phyloP scores from a whole-genome alignment of 2,797 vertebrate species.

The Nothura maculosa region DNA sequence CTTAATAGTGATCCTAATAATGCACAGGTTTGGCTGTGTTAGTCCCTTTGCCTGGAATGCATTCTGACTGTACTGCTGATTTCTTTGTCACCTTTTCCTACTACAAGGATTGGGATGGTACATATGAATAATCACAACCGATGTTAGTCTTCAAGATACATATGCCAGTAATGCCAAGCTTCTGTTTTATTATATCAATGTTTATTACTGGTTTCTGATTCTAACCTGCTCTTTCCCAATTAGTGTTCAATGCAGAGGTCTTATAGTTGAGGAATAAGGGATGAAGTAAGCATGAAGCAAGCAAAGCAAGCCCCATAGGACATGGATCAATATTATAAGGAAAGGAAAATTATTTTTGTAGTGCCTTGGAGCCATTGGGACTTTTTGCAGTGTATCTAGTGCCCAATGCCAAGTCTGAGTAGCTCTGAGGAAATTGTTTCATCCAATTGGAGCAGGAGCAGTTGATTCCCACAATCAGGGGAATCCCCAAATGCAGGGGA shows the following conservation, averaged over 20 bases:
- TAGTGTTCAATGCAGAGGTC: not conserved
- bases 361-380: not conserved
- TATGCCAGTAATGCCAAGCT: not conserved
- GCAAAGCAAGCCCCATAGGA: not conserved
- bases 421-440: not conserved
- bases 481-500: not conserved
- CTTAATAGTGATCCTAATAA: not conserved
- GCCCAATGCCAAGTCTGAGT: not conserved
- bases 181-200: not conserved
- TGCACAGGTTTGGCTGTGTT: not conserved
- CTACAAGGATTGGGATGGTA: not conserved
- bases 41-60: not conserved
- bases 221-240: not conserved
- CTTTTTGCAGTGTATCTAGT: fast-evolving
- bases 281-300: not conserved
- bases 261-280: not conserved
- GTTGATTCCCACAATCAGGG: not conserved
- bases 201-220: not conserved
- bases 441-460: not conserved
- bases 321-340: not conserved
- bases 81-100: not conserved
- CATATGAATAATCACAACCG: not conserved
- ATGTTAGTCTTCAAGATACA: not conserved
- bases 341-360: not conserved
- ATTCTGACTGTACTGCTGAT: not conserved